Conservation (phyloP, 1,140 invertebrate species). For the Drosophila orosa region DNA sequence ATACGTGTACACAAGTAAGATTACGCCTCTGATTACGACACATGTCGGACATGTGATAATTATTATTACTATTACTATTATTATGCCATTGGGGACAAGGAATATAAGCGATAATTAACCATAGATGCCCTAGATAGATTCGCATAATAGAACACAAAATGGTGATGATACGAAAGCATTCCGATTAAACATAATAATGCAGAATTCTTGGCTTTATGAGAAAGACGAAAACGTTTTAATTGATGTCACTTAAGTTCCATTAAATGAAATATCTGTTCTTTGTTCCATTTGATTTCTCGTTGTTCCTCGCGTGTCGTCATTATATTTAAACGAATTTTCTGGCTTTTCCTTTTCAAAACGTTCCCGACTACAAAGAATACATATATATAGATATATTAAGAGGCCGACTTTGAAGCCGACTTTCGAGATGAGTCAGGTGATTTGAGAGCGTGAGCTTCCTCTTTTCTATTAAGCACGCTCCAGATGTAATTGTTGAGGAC, state of each 20-base stretch:
- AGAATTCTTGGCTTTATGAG: not conserved
- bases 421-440: conserved; percentile 34
- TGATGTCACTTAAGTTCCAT: conserved; percentile 70
- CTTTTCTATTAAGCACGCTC: conserved; percentile 32
- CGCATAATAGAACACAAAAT: not conserved
- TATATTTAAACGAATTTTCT: conserved; percentile 44
- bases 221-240: conserved; percentile 65
- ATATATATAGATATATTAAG: conserved; percentile 13
- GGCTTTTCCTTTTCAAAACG: conserved; percentile 12
- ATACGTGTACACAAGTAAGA: not conserved
- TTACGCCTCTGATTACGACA: conserved; percentile 13
- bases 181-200: conserved; percentile 28
- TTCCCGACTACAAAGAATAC: conserved; percentile 3
- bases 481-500: conserved; percentile 8
- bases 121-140: conserved; percentile 18
- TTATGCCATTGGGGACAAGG: conserved; percentile 1
- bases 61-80: conserved; percentile 10
- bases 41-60: conserved; percentile 19
- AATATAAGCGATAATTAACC: conserved; percentile 3
- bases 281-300: conserved; percentile 40
- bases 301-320: conserved; percentile 31
- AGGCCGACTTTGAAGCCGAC: conserved; percentile 22
- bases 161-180: conserved; percentile 6
- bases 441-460: conserved; percentile 35
- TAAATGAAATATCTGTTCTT: conserved; percentile 62